Base-by-base conservation (phyloP, 2,113 vertebrate species). In the Brevimyrus niger region DNA sequence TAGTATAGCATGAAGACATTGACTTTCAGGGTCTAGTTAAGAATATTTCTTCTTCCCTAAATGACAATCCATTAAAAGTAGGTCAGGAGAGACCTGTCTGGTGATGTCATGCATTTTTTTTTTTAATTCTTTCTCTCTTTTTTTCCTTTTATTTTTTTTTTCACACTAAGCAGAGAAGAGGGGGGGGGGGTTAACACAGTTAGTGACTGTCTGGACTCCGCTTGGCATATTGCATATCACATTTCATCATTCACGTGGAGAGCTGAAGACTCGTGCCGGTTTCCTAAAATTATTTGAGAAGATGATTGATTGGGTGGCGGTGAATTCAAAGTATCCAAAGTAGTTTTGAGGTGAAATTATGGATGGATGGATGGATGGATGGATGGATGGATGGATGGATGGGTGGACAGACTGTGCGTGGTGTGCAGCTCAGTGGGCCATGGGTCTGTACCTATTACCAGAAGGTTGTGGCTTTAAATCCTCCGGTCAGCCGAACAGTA, bases 41-140 rank as follows among this genome's bases (percentile, higher is more conserved):
- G 96, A 94, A 96, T 96, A 96, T 96, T 96, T 97, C 95, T 96
- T 96, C 96, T 95, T 95, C 95, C 95, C 94, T 94, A 93, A 95
- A 95, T 96, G 95, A 96, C 94, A 96, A 95, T 96, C 93, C 93
- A 97, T 96, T 96, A 96, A 69, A 69, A 95, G 95, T 94, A 95
- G 92, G 94, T 96, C 92, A 92, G 92, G 96, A 96, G 96, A 95
- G 96, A 89, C 90, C 92, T 96, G 95, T 96, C 96, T 96, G 93
- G 87, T 92, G 91, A 91, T 93, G 95, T 96, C 94, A 95, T 94
- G 94, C 94, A 91, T 88, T 92, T 93, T 47, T 47, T 44, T 44
- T 82, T 46, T 73, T n/a, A 8, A 61, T 61, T 42, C 73, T 80
- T 80, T 80, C 35, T 80, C 73, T 80, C 73, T 38, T 80, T 42